A percentile compares a stretch with the other conserved stretches of the same genome.
Evolutionary conservation across 2,888 invertebrate genomes (phyloP).

Genomic region (Zygaena filipendulae): DNA sequence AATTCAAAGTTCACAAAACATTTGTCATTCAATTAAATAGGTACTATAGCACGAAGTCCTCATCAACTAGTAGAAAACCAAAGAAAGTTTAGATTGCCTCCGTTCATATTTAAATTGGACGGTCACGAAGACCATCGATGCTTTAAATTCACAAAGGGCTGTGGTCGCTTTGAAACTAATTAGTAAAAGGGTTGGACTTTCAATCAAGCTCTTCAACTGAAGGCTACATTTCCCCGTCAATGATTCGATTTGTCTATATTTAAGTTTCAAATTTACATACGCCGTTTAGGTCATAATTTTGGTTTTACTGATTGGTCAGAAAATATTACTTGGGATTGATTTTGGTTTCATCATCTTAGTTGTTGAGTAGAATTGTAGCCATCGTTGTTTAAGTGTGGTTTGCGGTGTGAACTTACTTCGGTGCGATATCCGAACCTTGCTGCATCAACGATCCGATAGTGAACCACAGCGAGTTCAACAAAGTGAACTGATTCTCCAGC

Average conservation of each 20-base stretch:
- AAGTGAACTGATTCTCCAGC: constrained; percentile 90
- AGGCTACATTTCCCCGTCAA: constrained; percentile 47
- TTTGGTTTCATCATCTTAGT: too few species aligned
- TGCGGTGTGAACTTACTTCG: constrained; percentile 90
- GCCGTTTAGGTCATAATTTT: too few species aligned
- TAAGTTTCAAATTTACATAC: too few species aligned
- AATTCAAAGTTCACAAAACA: constrained; percentile 23
- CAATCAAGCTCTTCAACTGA: constrained; percentile 41
- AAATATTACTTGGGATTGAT: too few species aligned
- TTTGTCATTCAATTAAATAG: constrained; percentile 37
- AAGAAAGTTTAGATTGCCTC: constrained; percentile 40
- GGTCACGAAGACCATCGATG: constrained; percentile 47
- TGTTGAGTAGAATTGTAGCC: too few species aligned
- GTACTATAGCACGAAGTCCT: constrained; percentile 45
- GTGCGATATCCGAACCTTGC: constrained; percentile 92
- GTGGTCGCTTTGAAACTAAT: constrained; percentile 64
- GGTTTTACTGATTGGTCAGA: too few species aligned
- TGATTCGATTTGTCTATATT: constrained; percentile 3
- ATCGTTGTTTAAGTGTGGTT: too few species aligned
- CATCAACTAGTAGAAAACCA: constrained; percentile 42
- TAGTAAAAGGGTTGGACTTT: constrained; percentile 45
- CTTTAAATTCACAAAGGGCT: constrained; percentile 60
- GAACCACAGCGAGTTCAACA: constrained; percentile 95
- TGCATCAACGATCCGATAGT: constrained; percentile 93
- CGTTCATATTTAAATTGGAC: constrained; percentile 51